A percentile compares a stretch with the other conserved stretches of the same genome.
Conservation (phyloP, 2,888 invertebrate genomes). For the Neocrepidodera transversa region DNA sequence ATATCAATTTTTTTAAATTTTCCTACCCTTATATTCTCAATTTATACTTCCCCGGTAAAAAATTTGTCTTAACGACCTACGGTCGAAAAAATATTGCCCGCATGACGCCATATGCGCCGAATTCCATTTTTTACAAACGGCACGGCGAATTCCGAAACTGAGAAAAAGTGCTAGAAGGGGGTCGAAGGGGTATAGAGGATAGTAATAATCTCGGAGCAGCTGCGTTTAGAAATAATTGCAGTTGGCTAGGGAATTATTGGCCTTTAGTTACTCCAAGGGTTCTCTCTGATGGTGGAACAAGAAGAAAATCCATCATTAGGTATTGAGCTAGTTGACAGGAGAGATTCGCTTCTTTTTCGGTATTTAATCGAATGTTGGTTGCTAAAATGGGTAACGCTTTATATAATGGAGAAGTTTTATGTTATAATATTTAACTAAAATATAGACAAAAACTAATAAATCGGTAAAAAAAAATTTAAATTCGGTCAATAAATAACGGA, state of each 20-base stretch:
- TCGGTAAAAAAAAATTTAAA: too few relatives aligned
- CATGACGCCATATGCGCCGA: constrained; percentile 45
- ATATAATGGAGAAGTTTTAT: too few relatives aligned
- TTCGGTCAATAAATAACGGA: too few relatives aligned
- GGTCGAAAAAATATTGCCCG: constrained; percentile 22
- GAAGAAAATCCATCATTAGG: constrained; percentile 46
- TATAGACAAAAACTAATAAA: too few relatives aligned
- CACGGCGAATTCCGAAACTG: constrained; percentile 5
- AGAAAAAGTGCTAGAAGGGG: constrained; percentile 25
- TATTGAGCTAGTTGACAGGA: constrained; percentile 41
- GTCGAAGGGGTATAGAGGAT: constrained; percentile 24
- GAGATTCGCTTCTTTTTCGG: constrained; percentile 27
- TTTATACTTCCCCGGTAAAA: constrained; percentile 3
- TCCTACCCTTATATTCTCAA: too few relatives aligned
- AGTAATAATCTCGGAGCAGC: constrained; percentile 51
- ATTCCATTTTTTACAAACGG: constrained; percentile 36
- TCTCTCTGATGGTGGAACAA: constrained; percentile 9
- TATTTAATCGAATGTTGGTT: background rate
- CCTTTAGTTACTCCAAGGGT: constrained; percentile 47
- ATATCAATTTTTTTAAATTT: too few relatives aligned
- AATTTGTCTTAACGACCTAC: constrained; percentile 17
- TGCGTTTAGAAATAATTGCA: constrained; percentile 50
- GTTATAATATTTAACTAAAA: too few relatives aligned
- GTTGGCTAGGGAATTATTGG: constrained; percentile 47
- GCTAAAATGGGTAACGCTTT: background rate